Conservation (phyloP, 2,888 invertebrate genomes). For the Sepioteuthis lessoniana region DNA sequence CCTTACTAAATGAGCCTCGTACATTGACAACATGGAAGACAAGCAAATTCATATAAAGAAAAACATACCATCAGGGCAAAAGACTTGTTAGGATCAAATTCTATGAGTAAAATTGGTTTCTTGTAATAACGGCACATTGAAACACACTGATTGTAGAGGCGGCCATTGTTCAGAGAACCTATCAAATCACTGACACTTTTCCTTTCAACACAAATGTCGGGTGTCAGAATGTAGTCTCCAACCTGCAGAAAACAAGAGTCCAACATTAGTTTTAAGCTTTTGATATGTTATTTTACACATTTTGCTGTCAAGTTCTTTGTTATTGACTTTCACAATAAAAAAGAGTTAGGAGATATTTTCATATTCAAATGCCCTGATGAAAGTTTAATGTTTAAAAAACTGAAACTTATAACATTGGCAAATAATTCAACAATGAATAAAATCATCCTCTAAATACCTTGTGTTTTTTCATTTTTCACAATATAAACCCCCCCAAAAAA, state of each 20-base stretch:
- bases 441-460: too few relatives aligned
- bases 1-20: too few relatives aligned
- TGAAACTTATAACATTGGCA: too few relatives aligned
- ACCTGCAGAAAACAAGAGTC: conserved; percentile 79
- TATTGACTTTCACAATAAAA: too few relatives aligned
- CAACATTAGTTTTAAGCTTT: not conserved
- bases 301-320: too few relatives aligned
- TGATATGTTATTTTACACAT: too few relatives aligned
- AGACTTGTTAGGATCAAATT: conserved; percentile 93
- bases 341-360: too few relatives aligned
- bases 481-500: too few relatives aligned
- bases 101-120: conserved; percentile 85
- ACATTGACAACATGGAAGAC: not conserved
- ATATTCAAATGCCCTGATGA: too few relatives aligned
- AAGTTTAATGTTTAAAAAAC: too few relatives aligned
- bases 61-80: conserved; percentile 79
- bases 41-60: not conserved
- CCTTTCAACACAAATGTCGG: conserved; percentile 96
- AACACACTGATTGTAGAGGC: conserved; percentile 94
- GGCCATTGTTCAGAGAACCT: conserved; percentile 93
- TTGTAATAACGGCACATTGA: conserved; percentile 86
- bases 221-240: conserved; percentile 97
- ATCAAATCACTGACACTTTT: conserved; percentile 97
- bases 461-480: too few relatives aligned
- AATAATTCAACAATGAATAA: too few relatives aligned